Evolutionary conservation across 1,140 invertebrate genomes (phyloP), one percentile per base, ranked within the genome.

Genomic region (Antheraea pernyi): DNA sequence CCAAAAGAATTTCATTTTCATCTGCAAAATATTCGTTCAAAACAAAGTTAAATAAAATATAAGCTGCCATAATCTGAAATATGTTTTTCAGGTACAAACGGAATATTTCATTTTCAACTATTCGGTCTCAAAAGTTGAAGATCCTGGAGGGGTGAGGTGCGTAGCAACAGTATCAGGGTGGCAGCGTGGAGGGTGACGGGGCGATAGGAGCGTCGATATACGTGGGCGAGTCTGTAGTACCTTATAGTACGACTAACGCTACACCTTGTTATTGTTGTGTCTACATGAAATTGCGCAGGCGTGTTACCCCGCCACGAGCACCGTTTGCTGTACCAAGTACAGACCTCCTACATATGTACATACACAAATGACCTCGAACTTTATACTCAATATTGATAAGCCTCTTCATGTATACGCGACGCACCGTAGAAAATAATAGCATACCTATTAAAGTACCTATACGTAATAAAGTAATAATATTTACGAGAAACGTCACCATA

Each of bases 151-250:
- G 66, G 68, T 64, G 69, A 76, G 74, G 72, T 79, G 78, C 80
- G 80, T 88, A 73, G 81, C 83, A 86, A 84, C 84, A 77, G 76
- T 42, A 59, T n/a, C 37, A 59, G 37, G 67, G 64, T 68, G 76
- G 75, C 63, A 68, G 59, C 70, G 77, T 16, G 66, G 65, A 61
- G 58, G 65, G 67, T 19, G n/a, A 39, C n/a, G 48, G 60, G 66
- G 68, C 19, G 30, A 67, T 46, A 70, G 73, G 73, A 65, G 67
- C 72, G 68, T 70, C 77, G 69, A 74, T 79, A 70, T 84, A 86
- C 89, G 89, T 91, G 88, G 89, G 89, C 89, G 89, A 86, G 89
- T 91, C 89, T 91, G 89, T 91, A 91, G 89, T 91, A 89, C 86
- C 71, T 85, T 79, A 81, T 91, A 91, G 88, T 91, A 91, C 84